Percentiles rank a stretch among this genome's conserved stretches.
Evolutionary conservation across 2,797 vertebrate species (phyloP).

Genomic region (Brachyrhaphis roseni): DNA sequence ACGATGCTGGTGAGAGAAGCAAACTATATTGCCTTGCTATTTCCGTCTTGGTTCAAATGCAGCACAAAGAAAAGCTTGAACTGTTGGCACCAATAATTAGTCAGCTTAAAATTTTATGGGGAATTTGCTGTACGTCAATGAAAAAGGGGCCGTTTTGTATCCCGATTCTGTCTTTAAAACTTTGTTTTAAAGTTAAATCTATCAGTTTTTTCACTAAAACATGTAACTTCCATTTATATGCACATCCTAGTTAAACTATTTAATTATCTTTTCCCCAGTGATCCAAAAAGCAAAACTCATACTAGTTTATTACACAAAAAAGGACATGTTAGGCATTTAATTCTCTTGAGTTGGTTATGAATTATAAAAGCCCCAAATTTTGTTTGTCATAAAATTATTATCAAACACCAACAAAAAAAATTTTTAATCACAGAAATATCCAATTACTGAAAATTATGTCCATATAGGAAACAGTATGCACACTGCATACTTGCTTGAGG

Average conservation of each 20-base stretch:
- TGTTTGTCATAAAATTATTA: neutral
- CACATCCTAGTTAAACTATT: neutral
- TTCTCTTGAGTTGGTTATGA: neutral
- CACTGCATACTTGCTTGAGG: neutral
- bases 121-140: neutral
- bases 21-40: slow-evolving; percentile 7
- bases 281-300: neutral
- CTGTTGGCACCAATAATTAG: neutral
- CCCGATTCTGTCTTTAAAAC: neutral
- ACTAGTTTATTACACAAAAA: neutral
- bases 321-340: neutral
- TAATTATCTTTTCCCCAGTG: neutral
- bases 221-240: neutral
- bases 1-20: neutral
- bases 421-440: neutral
- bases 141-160: neutral
- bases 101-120: neutral
- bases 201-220: neutral
- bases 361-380: neutral
- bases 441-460: neutral
- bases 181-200: neutral
- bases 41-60: slow-evolving; percentile 13
- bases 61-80: neutral
- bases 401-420: neutral
- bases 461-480: neutral